Evolutionary conservation across 2,888 invertebrate species (phyloP).

Genomic region (Chrysolina americana): DNA sequence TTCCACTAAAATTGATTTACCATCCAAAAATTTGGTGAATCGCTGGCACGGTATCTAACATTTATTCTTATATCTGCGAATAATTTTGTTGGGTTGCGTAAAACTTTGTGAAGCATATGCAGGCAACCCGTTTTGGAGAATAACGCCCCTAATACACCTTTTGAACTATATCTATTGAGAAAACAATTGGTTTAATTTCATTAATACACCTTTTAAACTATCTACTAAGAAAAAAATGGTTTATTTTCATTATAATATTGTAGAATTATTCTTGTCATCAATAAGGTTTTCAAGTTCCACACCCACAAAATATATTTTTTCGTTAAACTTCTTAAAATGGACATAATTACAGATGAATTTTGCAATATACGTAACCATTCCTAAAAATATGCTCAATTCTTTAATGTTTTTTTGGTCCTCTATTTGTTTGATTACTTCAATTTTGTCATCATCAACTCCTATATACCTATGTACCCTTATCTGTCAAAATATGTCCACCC

Average conservation of each 20-base stretch:
- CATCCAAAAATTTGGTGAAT: background rate
- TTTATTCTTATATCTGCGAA: background rate
- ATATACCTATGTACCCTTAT: background rate
- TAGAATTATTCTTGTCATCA: background rate
- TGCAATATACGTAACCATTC: background rate
- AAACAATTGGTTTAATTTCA: background rate
- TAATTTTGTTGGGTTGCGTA: background rate
- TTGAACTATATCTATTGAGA: background rate
- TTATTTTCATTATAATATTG: background rate
- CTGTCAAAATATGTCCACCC: background rate
- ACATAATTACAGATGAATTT: background rate
- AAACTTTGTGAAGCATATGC: too few species aligned
- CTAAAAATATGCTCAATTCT: background rate
- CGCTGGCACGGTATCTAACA: background rate
- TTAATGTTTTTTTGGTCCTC: background rate
- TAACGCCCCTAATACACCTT: too few species aligned
- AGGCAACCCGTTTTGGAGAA: too few species aligned
- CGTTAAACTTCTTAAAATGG: background rate
- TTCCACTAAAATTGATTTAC: background rate
- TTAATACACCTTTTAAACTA: background rate
- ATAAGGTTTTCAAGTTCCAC: background rate
- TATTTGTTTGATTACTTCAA: background rate
- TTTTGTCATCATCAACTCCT: background rate
- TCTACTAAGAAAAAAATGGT: background rate
- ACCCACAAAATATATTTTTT: background rate